phyloP scores from a whole-genome alignment of 92 coral and sea anemone genomes.

The Micromussa lordhowensis region DNA sequence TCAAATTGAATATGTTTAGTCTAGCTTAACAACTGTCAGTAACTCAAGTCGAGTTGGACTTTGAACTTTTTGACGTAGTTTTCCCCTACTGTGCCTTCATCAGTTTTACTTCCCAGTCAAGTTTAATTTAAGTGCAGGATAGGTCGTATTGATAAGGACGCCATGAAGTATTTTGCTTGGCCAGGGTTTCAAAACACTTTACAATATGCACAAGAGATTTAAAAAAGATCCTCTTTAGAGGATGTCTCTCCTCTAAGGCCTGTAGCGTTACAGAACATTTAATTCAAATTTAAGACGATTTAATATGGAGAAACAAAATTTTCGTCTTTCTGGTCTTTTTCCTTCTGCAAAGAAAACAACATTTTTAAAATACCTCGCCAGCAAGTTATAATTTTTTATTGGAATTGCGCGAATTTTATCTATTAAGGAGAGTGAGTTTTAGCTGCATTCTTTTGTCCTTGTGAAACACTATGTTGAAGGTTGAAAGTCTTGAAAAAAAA shows the following conservation, averaged over 20 bases:
- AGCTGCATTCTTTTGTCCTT: background rate
- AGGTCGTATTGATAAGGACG: background rate
- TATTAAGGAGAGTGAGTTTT: background rate
- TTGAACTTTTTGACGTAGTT: too few species aligned
- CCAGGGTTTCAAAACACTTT: background rate
- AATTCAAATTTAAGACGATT: background rate
- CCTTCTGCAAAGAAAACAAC: background rate
- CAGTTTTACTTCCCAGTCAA: background rate
- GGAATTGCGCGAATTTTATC: background rate
- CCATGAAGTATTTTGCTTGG: background rate
- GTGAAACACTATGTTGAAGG: too few species aligned
- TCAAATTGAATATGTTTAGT: background rate
- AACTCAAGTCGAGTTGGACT: background rate
- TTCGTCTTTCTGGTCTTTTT: background rate
- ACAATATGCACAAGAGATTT: background rate
- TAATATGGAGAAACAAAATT: background rate
- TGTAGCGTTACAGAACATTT: background rate
- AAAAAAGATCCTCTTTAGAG: background rate
- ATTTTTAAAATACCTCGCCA: background rate
- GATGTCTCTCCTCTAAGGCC: background rate
- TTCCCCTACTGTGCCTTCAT: too few species aligned
- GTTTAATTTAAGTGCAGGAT: background rate
- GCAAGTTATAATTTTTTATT: background rate
- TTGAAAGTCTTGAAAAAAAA: too few species aligned
- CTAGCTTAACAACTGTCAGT: background rate